Percentiles rank a stretch among this genome's conserved stretches.
These are phyloP conservation scores for Taphrorychus bicolor DNA, from an alignment of 2,888 invertebrate species.

Conservation along the genomic window DNA sequence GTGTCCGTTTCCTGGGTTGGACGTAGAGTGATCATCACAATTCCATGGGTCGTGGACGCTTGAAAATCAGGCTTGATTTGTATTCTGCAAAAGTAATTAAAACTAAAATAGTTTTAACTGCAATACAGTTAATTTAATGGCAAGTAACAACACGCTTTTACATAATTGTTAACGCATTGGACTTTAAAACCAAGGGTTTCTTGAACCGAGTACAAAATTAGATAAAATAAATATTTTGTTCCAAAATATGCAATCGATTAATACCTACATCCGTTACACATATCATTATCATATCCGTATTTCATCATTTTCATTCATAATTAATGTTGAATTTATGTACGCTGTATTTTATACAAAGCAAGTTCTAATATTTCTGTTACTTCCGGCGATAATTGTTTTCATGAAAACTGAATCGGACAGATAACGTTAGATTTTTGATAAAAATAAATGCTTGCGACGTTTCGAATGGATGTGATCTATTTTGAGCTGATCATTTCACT, in stretches of 20 bases:
- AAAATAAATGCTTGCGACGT: neutral
- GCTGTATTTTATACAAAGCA: too few relatives aligned
- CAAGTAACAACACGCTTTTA: too few relatives aligned
- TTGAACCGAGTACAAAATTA: constrained; percentile 22
- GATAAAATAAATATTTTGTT: constrained; percentile 6
- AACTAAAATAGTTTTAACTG: neutral
- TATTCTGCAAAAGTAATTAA: constrained; percentile 49
- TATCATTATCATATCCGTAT: neutral
- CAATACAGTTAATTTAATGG: too few relatives aligned
- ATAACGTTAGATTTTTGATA: neutral
- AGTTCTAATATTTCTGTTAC: too few relatives aligned
- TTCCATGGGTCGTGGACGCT: constrained; percentile 60
- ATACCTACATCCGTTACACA: neutral
- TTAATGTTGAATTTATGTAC: too few relatives aligned
- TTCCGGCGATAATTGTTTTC: neutral
- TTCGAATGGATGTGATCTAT: constrained; percentile 8
- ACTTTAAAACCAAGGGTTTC: constrained; percentile 5
- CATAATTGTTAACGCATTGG: neutral
- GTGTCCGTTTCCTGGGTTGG: constrained; percentile 57
- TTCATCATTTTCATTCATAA: neutral
- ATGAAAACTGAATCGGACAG: neutral
- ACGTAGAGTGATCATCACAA: constrained; percentile 58
- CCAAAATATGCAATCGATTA: neutral
- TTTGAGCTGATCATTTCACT: constrained; percentile 5
- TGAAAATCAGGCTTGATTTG: constrained; percentile 57